Percentiles rank a stretch among this genome's conserved stretches.
These are phyloP conservation scores for Mormyrus iriodes DNA, from an alignment of 2,113 vertebrate species.

Conservation along the genomic window DNA sequence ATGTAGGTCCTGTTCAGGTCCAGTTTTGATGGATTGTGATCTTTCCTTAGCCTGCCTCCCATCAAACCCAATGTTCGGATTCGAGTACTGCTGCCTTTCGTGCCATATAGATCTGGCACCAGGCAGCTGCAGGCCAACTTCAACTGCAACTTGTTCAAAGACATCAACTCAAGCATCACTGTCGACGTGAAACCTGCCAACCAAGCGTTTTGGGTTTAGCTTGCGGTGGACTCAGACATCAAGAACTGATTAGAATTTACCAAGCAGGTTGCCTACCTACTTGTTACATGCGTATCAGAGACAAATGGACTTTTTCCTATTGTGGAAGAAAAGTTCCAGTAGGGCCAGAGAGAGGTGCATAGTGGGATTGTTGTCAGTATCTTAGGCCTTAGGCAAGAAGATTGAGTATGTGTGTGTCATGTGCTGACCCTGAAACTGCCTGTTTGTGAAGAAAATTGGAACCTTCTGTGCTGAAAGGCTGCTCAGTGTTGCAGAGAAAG, in stretches of 20 bases:
- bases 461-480: too few relatives aligned
- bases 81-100: neutral
- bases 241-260: neutral
- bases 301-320: neutral
- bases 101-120: conserved; percentile 36
- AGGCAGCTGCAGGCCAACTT: conserved; percentile 39
- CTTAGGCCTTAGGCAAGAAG: too few relatives aligned
- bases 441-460: too few relatives aligned
- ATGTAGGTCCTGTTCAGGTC: neutral
- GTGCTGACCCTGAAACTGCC: too few relatives aligned
- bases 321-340: too few relatives aligned
- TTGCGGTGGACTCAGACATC: neutral
- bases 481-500: too few relatives aligned
- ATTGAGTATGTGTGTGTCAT: too few relatives aligned
- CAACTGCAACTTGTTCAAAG: conserved; percentile 40
- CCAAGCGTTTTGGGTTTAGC: neutral
- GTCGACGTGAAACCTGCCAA: conserved; percentile 8
- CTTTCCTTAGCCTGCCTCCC: conserved; percentile 32
- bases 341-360: too few relatives aligned
- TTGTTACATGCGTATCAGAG: neutral
- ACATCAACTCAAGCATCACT: conserved; percentile 39
- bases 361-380: too few relatives aligned
- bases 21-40: neutral
- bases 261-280: neutral
- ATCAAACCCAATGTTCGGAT: neutral